A percentile compares a stretch with the other conserved stretches of the same genome.
phyloP scores from a whole-genome alignment of 2,888 invertebrate genomes.

The Fragum whitleyi region DNA sequence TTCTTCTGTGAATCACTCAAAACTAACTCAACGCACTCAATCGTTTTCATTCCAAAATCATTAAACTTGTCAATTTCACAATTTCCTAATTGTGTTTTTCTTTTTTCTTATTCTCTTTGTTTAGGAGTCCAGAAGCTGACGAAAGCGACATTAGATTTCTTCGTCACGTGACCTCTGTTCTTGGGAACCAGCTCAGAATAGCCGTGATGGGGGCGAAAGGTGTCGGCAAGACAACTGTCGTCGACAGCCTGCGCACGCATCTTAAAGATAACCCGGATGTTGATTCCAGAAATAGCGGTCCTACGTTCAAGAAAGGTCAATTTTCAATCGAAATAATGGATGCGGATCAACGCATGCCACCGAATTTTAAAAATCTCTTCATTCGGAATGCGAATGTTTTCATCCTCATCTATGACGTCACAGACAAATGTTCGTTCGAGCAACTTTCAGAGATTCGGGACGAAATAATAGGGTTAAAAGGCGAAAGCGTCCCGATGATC shows the following conservation, averaged over 20 bases:
- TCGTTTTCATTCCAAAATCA: too few species aligned
- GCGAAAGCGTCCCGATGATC: constrained; percentile 5
- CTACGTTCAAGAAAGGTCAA: not conserved
- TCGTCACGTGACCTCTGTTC: not conserved
- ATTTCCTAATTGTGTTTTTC: too few species aligned
- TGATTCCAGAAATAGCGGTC: not conserved
- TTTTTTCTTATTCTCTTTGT: not conserved
- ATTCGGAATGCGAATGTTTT: constrained; percentile 20
- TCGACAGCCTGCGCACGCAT: constrained; percentile 3
- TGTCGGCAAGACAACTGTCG: constrained; percentile 13
- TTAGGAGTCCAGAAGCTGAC: not conserved
- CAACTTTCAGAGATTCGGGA: not conserved
- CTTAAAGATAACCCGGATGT: not conserved
- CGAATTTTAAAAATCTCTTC: constrained; percentile 5
- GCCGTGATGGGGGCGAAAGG: constrained; percentile 13
- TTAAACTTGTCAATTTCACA: too few species aligned
- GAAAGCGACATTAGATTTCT: not conserved
- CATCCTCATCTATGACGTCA: constrained; percentile 17
- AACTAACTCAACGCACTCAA: too few species aligned
- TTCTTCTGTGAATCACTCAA: too few species aligned
- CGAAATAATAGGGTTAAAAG: not conserved
- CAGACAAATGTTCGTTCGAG: not conserved
- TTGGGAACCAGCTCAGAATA: constrained; percentile 11
- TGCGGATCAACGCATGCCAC: not conserved
- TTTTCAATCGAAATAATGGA: not conserved